Percentiles rank a stretch among this genome's conserved stretches.
phyloP scores from a whole-genome alignment of 2,797 vertebrate genomes.

The Esox masquinongy region DNA sequence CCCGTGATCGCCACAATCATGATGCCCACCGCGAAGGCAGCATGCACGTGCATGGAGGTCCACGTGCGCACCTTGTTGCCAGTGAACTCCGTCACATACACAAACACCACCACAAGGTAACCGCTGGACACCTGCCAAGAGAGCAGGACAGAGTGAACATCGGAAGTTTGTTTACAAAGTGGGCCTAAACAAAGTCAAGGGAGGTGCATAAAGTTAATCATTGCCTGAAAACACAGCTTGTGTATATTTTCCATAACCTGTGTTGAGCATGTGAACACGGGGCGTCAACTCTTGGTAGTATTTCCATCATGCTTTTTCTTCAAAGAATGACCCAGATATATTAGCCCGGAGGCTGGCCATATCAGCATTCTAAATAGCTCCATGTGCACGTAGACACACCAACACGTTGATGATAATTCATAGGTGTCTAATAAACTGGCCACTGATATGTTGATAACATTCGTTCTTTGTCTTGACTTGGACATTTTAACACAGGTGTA shows the following conservation, averaged over 20 bases:
- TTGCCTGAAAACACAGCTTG: neutral
- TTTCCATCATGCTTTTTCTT: neutral
- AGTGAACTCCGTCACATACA: constrained; percentile 92
- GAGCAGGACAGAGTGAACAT: neutral
- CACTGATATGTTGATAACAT: too few relatives aligned
- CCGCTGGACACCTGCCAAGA: constrained; percentile 84
- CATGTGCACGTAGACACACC: too few relatives aligned
- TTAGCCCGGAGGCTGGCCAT: neutral
- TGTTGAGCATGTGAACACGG: neutral
- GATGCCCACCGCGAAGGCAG: constrained; percentile 87
- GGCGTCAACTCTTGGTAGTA: neutral
- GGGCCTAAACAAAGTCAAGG: neutral
- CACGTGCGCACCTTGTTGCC: constrained; percentile 89
- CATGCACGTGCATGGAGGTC: constrained; percentile 93
- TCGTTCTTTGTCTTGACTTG: too few relatives aligned
- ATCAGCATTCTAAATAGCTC: neutral
- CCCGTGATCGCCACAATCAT: constrained; percentile 89
- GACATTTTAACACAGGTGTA: too few relatives aligned
- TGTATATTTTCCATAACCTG: neutral
- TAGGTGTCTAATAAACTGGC: too few relatives aligned
- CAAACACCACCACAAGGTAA: constrained; percentile 92
- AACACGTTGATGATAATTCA: too few relatives aligned
- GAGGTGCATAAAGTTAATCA: neutral
- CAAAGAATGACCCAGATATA: neutral
- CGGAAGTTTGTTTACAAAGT: too few relatives aligned